phyloP scores from a whole-genome alignment of 2,888 invertebrate species.

The Cerceris ruficornis region DNA sequence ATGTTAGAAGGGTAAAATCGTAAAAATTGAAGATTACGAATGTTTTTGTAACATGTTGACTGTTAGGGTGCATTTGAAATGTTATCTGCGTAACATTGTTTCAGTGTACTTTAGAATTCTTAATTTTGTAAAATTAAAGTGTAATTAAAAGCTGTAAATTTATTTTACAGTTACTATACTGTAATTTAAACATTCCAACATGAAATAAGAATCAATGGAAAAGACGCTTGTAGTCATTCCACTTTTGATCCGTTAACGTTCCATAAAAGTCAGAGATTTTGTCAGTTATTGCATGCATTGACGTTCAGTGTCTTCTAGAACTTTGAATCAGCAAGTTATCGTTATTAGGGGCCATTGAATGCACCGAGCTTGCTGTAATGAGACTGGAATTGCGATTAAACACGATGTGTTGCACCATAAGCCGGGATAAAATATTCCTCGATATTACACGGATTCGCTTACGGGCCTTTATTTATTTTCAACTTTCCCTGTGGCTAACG shows the following conservation, averaged over 20 bases:
- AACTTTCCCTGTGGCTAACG: conserved; percentile 24
- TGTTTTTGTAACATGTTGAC: neutral
- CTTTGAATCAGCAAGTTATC: neutral
- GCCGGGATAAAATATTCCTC: conserved; percentile 6
- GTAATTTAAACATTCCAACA: too few species aligned
- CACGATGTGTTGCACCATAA: neutral
- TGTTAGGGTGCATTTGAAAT: neutral
- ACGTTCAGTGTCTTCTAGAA: too few species aligned
- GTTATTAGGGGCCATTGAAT: neutral
- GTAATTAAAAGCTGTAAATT: too few species aligned
- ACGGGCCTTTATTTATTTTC: conserved; percentile 20
- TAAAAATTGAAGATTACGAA: too few species aligned
- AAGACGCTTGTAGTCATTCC: too few species aligned
- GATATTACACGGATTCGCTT: conserved; percentile 20
- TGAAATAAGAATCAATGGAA: too few species aligned
- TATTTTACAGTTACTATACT: too few species aligned
- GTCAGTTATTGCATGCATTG: too few species aligned
- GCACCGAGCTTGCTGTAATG: neutral
- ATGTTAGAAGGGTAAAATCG: too few species aligned
- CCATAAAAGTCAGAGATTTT: too few species aligned
- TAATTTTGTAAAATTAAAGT: neutral
- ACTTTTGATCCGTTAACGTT: too few species aligned
- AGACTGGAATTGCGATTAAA: neutral
- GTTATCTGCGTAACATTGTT: neutral
- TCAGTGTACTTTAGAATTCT: neutral